Evolutionary conservation across 2,888 invertebrate species (phyloP), one percentile per base, ranked within the genome.

Genomic region (Adela reaumurella): DNA sequence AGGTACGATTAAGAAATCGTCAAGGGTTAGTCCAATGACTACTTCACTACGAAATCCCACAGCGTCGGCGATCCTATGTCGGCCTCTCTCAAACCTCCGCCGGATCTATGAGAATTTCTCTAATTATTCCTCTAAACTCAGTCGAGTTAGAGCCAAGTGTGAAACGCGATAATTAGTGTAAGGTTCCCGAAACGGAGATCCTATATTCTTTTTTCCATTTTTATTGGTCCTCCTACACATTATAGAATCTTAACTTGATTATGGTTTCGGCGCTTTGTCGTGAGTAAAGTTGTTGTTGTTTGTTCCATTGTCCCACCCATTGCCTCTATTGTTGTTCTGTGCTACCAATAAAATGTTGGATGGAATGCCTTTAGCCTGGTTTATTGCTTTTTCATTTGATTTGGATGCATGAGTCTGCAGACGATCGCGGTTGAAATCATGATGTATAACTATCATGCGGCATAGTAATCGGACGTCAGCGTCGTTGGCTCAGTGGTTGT

Each of bases 141-240:
- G 35, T 14, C 35, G 35, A 14, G 35, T 35, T 35, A 35, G 35
- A 35, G 11, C 14, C 35, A 46, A 65, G 73, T 74, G 74, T 74
- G 71, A 73, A 74, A 74, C 60, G 61, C 57, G 67, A 67, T 76
- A 68, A 73, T 74, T 65, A 65, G 63, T 28, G 17, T 35, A 17
- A 43, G 19, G 17, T 43, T 19, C 10, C 17, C 19, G 19, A 19
- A 18, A 43, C 17, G 19, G 19, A 58, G 62, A 57, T 59, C 66
- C 67, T 67, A 68, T 60, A 56, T 57, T 51, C 55, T 48, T 54
- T 55, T 46, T 46, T 16, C 35, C 20, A 19, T 48, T 50, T 51
- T 51, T 51, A 51, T 51, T 49, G 49, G 44, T 49, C 46, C 29
- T 45, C 55, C 53, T 53, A 54, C 55, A 56, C 57, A 60, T 61